Evolutionary conservation across 1,140 invertebrate species (phyloP), one percentile per base, ranked within the genome.

Genomic region (Brachionus rotundiformis): DNA sequence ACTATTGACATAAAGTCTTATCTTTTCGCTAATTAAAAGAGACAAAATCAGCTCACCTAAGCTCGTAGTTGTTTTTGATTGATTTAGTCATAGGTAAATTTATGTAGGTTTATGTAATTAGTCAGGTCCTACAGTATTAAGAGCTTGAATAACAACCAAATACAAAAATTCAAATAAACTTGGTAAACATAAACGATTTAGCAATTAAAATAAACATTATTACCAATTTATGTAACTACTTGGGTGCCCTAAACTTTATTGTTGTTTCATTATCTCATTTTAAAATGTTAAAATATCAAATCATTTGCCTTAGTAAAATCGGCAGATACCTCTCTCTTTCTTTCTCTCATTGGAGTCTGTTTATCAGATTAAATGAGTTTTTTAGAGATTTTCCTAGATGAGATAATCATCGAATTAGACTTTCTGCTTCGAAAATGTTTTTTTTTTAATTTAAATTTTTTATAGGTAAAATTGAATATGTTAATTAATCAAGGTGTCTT

Each of bases 161-260:
- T 54, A 54, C 47, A 54, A 54, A 54, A 41, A 54, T 49, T 49
- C 47, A 54, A 54, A 25, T 25, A 54, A 54, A 54, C 47, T 54
- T 54, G 47, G 47, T 54, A 54, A 7, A 19, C 47, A 54, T 54
- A 54, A 54, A 54, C 47, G 47, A 54, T 54, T 54, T 54, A 8
- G 47, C 47, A 54, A 54, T 54, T 54, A 54, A 54, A 54, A 54
- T 54, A 54, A 54, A 54, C 47, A 54, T 54, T 54, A 54, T 54
- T 54, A 54, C 16, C n/a, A 54, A 54, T 54, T 54, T 54, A 54
- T 54, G 16, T 54, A 54, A 54, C 47, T 54, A 54, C 47, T 54
- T 54, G 47, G 47, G 47, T 54, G 47, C 47, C 47, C 47, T 54
- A 54, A 54, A 54, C 47, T 25, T 54, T 54, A 54, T 54, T 54